A percentile compares a stretch with the other conserved stretches of the same genome.
These are phyloP conservation scores for Ellobius talpinus DNA, from an alignment of 2,113 vertebrate species.

Conservation along the genomic window DNA sequence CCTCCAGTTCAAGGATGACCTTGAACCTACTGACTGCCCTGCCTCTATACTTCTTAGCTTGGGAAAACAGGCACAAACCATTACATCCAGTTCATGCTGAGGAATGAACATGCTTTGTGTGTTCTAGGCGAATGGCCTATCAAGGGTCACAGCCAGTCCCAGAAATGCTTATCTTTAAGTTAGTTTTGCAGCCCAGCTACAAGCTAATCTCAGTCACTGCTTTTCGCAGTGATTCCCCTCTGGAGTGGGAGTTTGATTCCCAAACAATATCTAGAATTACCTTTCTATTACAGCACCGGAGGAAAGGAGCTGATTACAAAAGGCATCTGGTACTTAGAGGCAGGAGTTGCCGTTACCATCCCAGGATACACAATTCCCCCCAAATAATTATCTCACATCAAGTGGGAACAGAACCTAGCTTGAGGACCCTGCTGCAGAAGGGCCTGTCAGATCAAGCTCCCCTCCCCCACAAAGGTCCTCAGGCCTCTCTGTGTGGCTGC, in stretches of 20 bases:
- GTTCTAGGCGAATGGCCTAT: accelerated
- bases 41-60: too few species aligned
- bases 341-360: background rate
- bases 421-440: background rate
- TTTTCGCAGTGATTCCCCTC: background rate
- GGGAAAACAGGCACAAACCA: background rate
- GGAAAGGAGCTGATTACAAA: background rate
- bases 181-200: background rate
- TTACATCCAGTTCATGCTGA: background rate
- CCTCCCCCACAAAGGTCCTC: background rate
- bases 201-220: background rate
- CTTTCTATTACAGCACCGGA: background rate
- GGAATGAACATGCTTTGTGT: too few species aligned
- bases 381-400: background rate
- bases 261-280: background rate
- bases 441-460: background rate
- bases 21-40: background rate
- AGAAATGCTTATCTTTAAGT: background rate
- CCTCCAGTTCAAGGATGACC: background rate
- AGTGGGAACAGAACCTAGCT: too few species aligned
- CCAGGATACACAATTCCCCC: background rate
- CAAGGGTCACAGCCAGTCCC: background rate
- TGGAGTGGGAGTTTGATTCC: too few species aligned
- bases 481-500: background rate
- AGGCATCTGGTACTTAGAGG: background rate